Base-by-base conservation (phyloP, 2,797 vertebrate genomes). In the Heteromormyrus szaboi region DNA sequence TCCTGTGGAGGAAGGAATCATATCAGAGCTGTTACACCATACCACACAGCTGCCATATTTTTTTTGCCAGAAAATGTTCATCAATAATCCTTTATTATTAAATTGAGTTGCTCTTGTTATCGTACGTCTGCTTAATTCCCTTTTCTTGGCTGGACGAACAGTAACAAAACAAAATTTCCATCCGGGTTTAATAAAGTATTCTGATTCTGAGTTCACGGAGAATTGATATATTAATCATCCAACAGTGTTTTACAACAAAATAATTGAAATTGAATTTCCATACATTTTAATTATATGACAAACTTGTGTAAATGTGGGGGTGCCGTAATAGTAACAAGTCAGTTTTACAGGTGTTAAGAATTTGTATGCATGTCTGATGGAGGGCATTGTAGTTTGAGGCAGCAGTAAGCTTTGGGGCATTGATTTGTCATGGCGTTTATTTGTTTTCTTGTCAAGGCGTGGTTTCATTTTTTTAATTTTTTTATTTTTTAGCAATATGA, bases 401-500 rank as follows among this genome's bases (percentile, higher is more conserved):
- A 14, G 19, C 44, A 65, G 22, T 14, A 65, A 48, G 9, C 76
- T 89, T 51, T 46, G 44, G 37, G 33, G 8, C 19, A 48, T 48
- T 83, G 19, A 12, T 29, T 46, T 59, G 6, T 22, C n/a, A 22
- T 22, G 19, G 4, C 14, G 44, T 41, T 37, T 7, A 44, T 37
- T 7, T 44, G 44, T 1, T 29, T 19, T 33, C 14, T 46, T 51
- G 7, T 51, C 8, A 25, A 50, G 83, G 22, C 11, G 4, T 14
- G 9, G 25, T 54, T 54, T 29, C 0, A 11, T 50, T 46, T 33
- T 33, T 14, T 85, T 7, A 19, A 5, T 29, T 37, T 3, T 6
- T 29, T 14, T 85, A 29, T 87, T 91, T 91, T 83, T 76, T 91
- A 99, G 98, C 98, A 98, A 98, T 99, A 97, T 89, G 98, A 98